Evolutionary conservation across 2,113 vertebrate genomes (phyloP).

Genomic region (Hemichromis elongatus): DNA sequence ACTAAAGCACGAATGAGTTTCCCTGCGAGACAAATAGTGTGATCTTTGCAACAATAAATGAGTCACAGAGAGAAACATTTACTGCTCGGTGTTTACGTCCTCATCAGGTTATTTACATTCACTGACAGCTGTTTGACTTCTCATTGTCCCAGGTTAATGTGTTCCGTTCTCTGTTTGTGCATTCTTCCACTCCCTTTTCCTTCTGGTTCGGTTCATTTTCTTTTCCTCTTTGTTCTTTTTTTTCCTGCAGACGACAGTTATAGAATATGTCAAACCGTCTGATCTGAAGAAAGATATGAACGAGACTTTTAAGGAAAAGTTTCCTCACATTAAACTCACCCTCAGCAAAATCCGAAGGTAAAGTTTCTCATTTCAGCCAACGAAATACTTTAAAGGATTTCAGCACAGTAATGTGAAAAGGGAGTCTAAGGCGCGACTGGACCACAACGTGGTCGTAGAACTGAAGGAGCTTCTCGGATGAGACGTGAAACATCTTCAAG

Average conservation of each 20-base stretch:
- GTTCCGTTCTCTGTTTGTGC: background rate
- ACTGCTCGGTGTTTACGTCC: background rate
- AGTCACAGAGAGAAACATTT: background rate
- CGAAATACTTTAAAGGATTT: rapidly evolving
- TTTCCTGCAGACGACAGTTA: conserved; percentile 87
- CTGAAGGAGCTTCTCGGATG: background rate
- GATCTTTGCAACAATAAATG: background rate
- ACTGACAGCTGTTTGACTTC: background rate
- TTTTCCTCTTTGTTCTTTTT: background rate
- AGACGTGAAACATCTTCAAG: background rate
- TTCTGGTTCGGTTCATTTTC: background rate
- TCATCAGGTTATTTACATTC: background rate
- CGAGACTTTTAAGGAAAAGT: conserved; percentile 96
- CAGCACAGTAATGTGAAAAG: background rate
- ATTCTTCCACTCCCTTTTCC: background rate
- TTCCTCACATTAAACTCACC: conserved; percentile 91
- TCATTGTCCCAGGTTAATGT: background rate
- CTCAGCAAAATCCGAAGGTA: conserved; percentile 98
- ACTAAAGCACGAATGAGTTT: background rate
- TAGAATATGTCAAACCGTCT: conserved; percentile 95
- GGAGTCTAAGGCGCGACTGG: background rate
- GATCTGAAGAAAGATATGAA: conserved; percentile 99
- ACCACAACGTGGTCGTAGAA: background rate
- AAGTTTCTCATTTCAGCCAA: background rate
- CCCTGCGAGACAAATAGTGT: background rate